Conservation (phyloP, 2,888 invertebrate genomes). For the Brachyptera putata region DNA sequence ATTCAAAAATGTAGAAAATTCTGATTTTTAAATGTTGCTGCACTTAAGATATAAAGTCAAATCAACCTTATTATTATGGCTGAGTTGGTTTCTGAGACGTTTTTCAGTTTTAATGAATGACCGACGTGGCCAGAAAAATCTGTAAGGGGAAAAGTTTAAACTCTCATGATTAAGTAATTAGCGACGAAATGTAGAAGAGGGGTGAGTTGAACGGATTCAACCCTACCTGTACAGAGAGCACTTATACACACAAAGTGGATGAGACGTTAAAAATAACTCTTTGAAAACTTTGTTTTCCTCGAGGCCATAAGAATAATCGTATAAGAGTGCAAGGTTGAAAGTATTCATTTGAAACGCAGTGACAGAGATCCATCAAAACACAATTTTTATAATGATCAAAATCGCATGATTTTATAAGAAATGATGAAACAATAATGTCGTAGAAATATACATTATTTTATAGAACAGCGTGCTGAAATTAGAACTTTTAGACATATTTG, state of each 20-base stretch:
- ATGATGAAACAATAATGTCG: too few species aligned
- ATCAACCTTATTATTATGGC: too few species aligned
- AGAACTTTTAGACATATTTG: too few species aligned
- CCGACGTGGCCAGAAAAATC: slow-evolving; percentile 17
- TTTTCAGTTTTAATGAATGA: slow-evolving; percentile 26
- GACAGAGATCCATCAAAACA: too few species aligned
- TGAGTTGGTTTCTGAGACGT: slow-evolving; percentile 1
- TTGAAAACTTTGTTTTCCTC: not conserved
- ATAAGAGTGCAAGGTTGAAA: too few species aligned
- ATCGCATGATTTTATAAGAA: too few species aligned
- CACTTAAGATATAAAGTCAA: not conserved
- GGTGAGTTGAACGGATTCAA: not conserved
- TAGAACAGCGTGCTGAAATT: too few species aligned
- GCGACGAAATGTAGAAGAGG: not conserved
- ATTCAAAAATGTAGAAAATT: slow-evolving; percentile 12
- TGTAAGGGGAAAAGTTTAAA: slow-evolving; percentile 14
- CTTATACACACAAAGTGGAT: not conserved
- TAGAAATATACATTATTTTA: too few species aligned
- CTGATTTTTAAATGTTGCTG: slow-evolving; percentile 14
- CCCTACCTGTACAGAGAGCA: slow-evolving; percentile 14
- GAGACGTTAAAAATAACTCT: slow-evolving; percentile 3
- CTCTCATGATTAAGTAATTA: slow-evolving; percentile 21
- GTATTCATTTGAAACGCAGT: too few species aligned
- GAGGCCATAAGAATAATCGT: not conserved
- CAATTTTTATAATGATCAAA: too few species aligned